Percentiles rank a stretch among this genome's conserved stretches.
Evolutionary conservation across 2,113 vertebrate genomes (phyloP).

Genomic region (Sebastes fasciatus): DNA sequence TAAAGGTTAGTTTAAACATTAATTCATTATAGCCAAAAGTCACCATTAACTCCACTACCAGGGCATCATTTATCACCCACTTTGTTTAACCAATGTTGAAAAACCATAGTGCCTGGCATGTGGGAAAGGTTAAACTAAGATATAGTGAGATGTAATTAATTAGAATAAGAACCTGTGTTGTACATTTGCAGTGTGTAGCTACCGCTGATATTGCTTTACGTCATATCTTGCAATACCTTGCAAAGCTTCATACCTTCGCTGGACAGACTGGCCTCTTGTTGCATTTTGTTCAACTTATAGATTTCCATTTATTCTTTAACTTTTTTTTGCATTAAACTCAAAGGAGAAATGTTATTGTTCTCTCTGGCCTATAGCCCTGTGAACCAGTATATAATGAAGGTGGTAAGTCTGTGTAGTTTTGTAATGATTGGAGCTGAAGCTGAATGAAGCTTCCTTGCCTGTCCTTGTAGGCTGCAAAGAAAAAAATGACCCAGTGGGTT

Average conservation of each 20-base stretch:
- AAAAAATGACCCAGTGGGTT: neutral
- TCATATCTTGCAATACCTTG: neutral
- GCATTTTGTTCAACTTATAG: neutral
- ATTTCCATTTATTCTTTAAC: neutral
- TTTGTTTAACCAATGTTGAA: constrained; percentile 18
- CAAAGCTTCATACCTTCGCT: neutral
- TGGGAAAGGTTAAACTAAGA: constrained; percentile 24
- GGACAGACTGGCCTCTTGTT: neutral
- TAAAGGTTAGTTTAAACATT: constrained; percentile 15
- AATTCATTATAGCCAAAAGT: constrained; percentile 11
- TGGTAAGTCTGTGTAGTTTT: too few species aligned
- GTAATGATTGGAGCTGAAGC: too few species aligned
- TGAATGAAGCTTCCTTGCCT: too few species aligned
- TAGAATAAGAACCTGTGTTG: neutral
- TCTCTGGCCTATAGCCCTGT: neutral
- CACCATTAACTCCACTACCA: constrained; percentile 15
- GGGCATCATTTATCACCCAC: constrained; percentile 11
- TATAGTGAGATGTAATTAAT: constrained; percentile 8
- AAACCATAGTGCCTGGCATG: neutral
- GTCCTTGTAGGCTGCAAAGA: too few species aligned
- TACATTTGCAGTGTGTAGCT: neutral
- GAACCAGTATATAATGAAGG: too few species aligned
- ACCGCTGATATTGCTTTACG: neutral
- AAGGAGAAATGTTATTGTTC: neutral
- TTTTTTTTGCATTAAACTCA: neutral